These are phyloP conservation scores for Lobophora halterata DNA, from an alignment of 2,888 invertebrate species.

Conservation along the genomic window DNA sequence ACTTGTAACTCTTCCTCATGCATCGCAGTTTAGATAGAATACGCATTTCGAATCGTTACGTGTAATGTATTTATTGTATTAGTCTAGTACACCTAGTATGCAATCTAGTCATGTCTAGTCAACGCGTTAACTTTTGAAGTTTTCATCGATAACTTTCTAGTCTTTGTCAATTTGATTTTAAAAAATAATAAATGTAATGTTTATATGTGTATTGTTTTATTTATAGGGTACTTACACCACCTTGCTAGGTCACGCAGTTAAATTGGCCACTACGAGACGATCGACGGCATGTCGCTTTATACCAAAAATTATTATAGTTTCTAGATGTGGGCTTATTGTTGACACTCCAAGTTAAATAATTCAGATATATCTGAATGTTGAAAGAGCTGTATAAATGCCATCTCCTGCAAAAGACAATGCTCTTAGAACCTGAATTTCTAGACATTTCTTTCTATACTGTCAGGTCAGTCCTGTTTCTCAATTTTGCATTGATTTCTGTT, in stretches of 20 bases:
- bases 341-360: slow-evolving; percentile 18
- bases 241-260: slow-evolving; percentile 32
- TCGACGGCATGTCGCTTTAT: slow-evolving; percentile 61
- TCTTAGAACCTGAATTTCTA: slow-evolving; percentile 3
- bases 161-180: slow-evolving; percentile 54
- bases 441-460: slow-evolving; percentile 5
- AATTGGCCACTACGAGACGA: slow-evolving; percentile 71
- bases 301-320: slow-evolving; percentile 39
- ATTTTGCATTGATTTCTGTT: slow-evolving; percentile 12
- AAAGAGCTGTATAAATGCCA: slow-evolving; percentile 4
- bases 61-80: slow-evolving; percentile 42
- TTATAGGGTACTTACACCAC: slow-evolving; percentile 46
- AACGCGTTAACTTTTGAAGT: slow-evolving; percentile 41
- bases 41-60: slow-evolving; percentile 43
- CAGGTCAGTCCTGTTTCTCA: slow-evolving; percentile 26
- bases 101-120: slow-evolving; percentile 75
- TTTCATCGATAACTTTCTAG: slow-evolving; percentile 43
- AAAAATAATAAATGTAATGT: slow-evolving; percentile 63
- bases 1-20: slow-evolving; percentile 47
- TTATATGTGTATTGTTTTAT: slow-evolving; percentile 68
- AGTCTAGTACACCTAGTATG: too few species aligned
- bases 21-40: slow-evolving; percentile 35
- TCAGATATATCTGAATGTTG: slow-evolving; percentile 1
- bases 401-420: slow-evolving; percentile 6
- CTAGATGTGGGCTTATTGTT: slow-evolving; percentile 62